Evolutionary conservation across 2,113 vertebrate genomes (phyloP), one percentile per base, ranked within the genome.

Genomic region (Galeopterus variegatus): DNA sequence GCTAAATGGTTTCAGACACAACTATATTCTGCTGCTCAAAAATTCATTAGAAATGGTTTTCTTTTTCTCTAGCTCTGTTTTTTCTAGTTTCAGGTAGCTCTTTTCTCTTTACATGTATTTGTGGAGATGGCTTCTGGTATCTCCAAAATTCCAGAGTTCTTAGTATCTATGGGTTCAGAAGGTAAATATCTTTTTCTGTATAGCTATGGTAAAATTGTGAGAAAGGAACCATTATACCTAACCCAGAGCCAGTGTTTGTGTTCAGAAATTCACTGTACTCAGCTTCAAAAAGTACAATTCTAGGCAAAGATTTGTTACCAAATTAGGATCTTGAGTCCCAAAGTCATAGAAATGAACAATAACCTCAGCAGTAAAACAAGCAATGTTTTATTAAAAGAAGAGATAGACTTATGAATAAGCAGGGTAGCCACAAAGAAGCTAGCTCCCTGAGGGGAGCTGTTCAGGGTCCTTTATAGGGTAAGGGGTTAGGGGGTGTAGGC

Each of bases 241-340:
- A 23, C 4, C 6, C 5, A 58, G n/a, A 70, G 24, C 1, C 4
- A 8, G 5, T 5, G 0, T 36, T 14, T 18, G 0, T 67, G 26
- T 56, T 69, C 26, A 75, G 50, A 90, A 83, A 23, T 72, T 50
- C 5, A 10, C 11, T 52, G 1, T 56, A 2, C 8, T 64, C 4
- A 56, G 36, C 8, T 82, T 92, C 36, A 67, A 77, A 81, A 52
- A 76, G 17, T 56, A 21, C 19, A 67, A 77, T 88, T 92, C 58
- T 21, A 6, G 80, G 52, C 8, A 41, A 50, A 6, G 7, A 45
- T 1, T n/a, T 41, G 41, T 41, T 41, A 41, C 41, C 41, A 41
- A 41, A 41, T 41, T 41, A 41, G 41, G 41, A 41, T 41, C 41
- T 41, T 41, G 41, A 4, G 41, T 41, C 41, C 41, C 41, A 41